Base-by-base conservation (phyloP, 2,888 invertebrate genomes). In the Drosophila greeni region DNA sequence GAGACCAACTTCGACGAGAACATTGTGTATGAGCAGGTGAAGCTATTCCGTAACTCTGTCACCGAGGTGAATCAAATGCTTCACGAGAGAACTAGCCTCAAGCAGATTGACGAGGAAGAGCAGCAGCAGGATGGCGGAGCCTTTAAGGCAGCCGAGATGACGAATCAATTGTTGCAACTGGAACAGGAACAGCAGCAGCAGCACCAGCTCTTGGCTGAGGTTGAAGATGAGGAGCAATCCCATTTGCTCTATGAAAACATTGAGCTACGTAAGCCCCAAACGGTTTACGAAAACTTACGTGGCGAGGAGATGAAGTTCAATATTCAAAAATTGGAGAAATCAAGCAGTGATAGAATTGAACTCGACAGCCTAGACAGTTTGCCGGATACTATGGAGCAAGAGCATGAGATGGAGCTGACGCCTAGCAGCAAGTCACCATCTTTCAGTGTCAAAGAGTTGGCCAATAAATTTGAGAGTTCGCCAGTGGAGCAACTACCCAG, bases 21-120 rank as follows among this genome's bases (percentile, higher is more conserved):
- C 42, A 88, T 86, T 48, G 92, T 94, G 0, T 95, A 95, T 80
- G 94, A 94, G 74, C 92, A 94, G 90, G 94, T 95, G 0, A 94
- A 94, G 76, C 92, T 94, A 84, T 93, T 94, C 75, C 90, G 92
- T 39, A 91, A 93, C 74, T 94, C 93, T 23, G 92, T 94, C 39
- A 92, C 93, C 43, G 94, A 94, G 87, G 93, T 94, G 0, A 95
- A 95, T 84, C 92, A 91, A 23, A 75, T 92, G 57, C 75, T 92
- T 7, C 89, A 88, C 57, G 87, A 87, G 55, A 70, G 84, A 9
- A 76, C 81, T 26, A 72, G 75, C 37, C 59, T 86, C 3, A 81
- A 78, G 39, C 83, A 85, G 48, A 74, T 86, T 16, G 77, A 76
- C 5, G 86, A 86, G 66, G 81, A 82, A 36, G 73, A 72, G 64